Base-by-base conservation (phyloP, 2,113 vertebrate genomes). In the Isurus oxyrinchus region DNA sequence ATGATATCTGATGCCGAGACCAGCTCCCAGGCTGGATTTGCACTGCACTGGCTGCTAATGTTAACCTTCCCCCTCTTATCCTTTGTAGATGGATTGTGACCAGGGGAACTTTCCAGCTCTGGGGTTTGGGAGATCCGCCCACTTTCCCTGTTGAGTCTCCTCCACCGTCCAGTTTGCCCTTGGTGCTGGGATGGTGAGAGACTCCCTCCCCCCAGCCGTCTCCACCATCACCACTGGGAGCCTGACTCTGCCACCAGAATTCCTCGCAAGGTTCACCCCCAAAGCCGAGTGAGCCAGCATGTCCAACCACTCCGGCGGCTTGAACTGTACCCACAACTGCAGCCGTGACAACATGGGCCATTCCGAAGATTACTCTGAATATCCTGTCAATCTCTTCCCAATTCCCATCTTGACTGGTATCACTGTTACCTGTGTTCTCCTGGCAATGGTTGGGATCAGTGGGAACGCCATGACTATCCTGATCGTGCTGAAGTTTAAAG, bases 401-500 rank as follows among this genome's bases (percentile, higher is more conserved):
- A 97, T 98, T n/a, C 98, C 99, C 7, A 98, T 99, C 10, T 98
- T 99, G 96, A 98, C 98, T 1, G 98, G 97, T 72, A 98, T 99
- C 97, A 99, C 99, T 0, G 97, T 98, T 93, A 98, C 98, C 96
- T 99, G 99, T 96, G 96, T 98, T 35, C 97, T 99, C 55, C 98
- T 99, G 66, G 99, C 99, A 96, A 97, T 98, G 76, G 97, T 98
- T 40, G 99, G 99, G 53, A 97, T 99, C 96, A 76, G 97, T 4
- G 99, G 99, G 81, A 99, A 99, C 97, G 97, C 99, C 96, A 98
- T 99, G 98, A 99, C 99, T 57, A 98, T 99, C 97, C 96, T 99
- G 97, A 98, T 99, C 97, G 99, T 99, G 97, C 98, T 98, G 0
- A 98, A 98, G 97, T 99, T 98, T 97, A 98, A 98, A 95, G 98